A percentile compares a stretch with the other conserved stretches of the same genome.
phyloP scores from a whole-genome alignment of 2,797 vertebrate genomes.

The Odontamblyopus rebecca region DNA sequence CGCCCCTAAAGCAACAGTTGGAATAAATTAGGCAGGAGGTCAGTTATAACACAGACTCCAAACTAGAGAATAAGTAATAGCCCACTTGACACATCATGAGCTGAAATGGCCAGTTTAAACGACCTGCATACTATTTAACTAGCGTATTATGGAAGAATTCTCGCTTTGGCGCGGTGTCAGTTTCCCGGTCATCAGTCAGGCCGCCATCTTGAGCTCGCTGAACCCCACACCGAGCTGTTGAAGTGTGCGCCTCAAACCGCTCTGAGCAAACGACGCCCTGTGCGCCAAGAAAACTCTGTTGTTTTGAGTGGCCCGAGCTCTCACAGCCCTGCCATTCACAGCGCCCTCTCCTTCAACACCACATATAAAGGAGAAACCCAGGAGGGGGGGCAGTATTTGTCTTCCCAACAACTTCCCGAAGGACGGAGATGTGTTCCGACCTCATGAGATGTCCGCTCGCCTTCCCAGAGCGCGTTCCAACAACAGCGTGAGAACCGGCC shows the following conservation, averaged over 20 bases:
- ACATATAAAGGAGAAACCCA: slow-evolving; percentile 72
- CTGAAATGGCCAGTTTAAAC: background rate
- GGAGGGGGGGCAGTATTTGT: slow-evolving; percentile 73
- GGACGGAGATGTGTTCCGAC: slow-evolving; percentile 76
- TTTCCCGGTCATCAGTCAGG: slow-evolving; percentile 56
- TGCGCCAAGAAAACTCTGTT: slow-evolving; percentile 78
- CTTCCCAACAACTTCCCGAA: slow-evolving; percentile 79
- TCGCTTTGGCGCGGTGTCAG: slow-evolving; percentile 47
- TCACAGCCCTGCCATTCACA: slow-evolving; percentile 80
- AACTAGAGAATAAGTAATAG: too few relatives aligned
- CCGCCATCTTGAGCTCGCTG: slow-evolving; percentile 51
- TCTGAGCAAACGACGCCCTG: slow-evolving; percentile 79
- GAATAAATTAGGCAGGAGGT: too few relatives aligned
- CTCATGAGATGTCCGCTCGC: slow-evolving; percentile 74
- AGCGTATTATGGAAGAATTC: slow-evolving; percentile 8
- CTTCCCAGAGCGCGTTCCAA: slow-evolving; percentile 73
- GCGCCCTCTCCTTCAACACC: slow-evolving; percentile 75
- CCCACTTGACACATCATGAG: background rate
- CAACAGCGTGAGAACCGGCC: slow-evolving; percentile 79
- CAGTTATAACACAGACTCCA: too few relatives aligned
- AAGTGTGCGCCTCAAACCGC: slow-evolving; percentile 31
- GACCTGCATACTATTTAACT: background rate
- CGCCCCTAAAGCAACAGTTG: too few relatives aligned
- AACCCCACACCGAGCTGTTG: slow-evolving; percentile 50
- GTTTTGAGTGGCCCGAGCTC: slow-evolving; percentile 74